Evolutionary conservation across 2,888 invertebrate genomes (phyloP), one percentile per base, ranked within the genome.

Genomic region (Drosophila affinis): DNA sequence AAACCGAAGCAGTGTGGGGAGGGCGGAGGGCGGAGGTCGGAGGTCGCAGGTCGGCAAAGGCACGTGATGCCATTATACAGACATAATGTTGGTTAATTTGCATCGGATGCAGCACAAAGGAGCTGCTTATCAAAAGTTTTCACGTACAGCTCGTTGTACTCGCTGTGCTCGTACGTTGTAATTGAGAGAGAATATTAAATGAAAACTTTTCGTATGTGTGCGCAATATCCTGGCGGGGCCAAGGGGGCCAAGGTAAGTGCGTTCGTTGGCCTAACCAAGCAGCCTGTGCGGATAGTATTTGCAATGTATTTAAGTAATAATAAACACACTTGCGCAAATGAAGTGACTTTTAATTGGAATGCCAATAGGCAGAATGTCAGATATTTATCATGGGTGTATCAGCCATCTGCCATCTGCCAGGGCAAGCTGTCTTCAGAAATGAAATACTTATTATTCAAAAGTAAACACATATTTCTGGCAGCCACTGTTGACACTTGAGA

Each of bases 41-140:
- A 39, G 39, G 48, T 68, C 75, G 74, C 1, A 21, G 21, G 21
- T 21, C 3, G 21, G 18, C 18, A 62, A 29, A 47, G 24, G 61
- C 81, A 84, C 79, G 77, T 75, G 84, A 60, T 65, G 57, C 54
- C 27, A 48, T 72, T 67, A 79, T 62, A 61, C 65, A 52, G 64
- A 46, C 51, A 69, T 80, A 78, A 78, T 76, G 73, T 39, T 52
- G 48, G 48, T 67, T 73, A 73, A 79, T 81, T 79, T 70, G 62
- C n/a, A 59, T 67, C 62, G 46, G 52, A 46, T 34, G 55, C 51
- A n/a, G 39, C 12, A 39, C 18, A 55, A 47, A 49, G 44, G 49
- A 55, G 39, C 34, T 56, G 29, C 56, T 34, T 45, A 1, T 39
- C 47, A 27, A 39, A n/a, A 58, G n/a, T 51, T 39, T 49, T 44